A percentile compares a stretch with the other conserved stretches of the same genome.
phyloP scores from a whole-genome alignment of 2,888 invertebrate species.

The Andrena flavipes region DNA sequence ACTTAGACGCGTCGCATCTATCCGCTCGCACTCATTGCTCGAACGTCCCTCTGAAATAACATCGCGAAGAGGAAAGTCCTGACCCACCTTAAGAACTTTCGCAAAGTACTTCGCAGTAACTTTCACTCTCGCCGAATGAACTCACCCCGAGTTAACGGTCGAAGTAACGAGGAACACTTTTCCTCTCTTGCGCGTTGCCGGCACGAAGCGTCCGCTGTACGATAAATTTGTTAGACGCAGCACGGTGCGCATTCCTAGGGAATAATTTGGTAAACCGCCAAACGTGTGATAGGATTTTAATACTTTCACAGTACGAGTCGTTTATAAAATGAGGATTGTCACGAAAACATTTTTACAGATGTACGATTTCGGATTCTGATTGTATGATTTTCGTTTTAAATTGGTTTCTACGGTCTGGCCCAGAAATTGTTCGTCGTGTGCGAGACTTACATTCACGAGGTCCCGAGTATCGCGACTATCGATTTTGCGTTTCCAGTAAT shows the following conservation, averaged over 20 bases:
- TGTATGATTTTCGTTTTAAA: background rate
- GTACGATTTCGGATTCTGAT: background rate
- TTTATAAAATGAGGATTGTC: background rate
- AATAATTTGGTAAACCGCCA: constrained; percentile 1
- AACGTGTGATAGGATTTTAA: background rate
- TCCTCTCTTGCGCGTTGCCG: constrained; percentile 55
- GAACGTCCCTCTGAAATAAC: constrained; percentile 70
- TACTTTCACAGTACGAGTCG: too few species aligned
- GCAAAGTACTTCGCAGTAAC: constrained; percentile 74
- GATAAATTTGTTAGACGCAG: constrained; percentile 21
- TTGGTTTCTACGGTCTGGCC: background rate
- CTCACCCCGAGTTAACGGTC: constrained; percentile 73
- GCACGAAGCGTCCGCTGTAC: constrained; percentile 2
- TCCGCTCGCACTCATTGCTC: constrained; percentile 58
- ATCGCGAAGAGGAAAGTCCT: constrained; percentile 70
- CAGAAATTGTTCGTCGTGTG: constrained; percentile 17
- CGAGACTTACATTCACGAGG: constrained; percentile 39
- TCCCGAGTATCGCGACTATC: constrained; percentile 71
- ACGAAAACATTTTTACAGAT: background rate
- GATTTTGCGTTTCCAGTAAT: constrained; percentile 78
- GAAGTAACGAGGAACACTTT: constrained; percentile 74
- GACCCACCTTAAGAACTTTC: constrained; percentile 75
- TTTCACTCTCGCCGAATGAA: constrained; percentile 74
- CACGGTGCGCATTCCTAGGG: background rate
- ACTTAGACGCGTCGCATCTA: constrained; percentile 40